Evolutionary conservation across 2,113 vertebrate species (phyloP).

Genomic region (Urocynchramus pylzowi): DNA sequence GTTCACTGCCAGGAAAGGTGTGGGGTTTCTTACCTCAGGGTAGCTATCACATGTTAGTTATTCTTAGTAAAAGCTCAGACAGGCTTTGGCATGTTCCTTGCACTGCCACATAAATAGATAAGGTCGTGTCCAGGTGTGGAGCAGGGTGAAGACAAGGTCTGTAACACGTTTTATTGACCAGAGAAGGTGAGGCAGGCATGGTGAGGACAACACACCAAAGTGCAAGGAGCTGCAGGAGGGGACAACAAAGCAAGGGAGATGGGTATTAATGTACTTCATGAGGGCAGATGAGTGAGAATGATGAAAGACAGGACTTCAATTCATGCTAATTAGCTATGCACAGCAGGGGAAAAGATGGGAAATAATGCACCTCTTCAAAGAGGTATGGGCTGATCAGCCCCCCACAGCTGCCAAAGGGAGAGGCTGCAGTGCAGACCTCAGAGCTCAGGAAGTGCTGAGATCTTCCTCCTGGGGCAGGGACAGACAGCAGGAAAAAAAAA

Average conservation of each 20-base stretch:
- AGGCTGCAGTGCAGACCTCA: not conserved
- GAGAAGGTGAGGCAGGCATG: not conserved
- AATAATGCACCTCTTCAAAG: not conserved
- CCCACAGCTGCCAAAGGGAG: not conserved
- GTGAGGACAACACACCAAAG: not conserved
- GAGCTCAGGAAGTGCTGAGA: not conserved
- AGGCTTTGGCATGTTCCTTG: not conserved
- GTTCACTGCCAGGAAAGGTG: not conserved
- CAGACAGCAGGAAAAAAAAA: not conserved
- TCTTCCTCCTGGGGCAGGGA: not conserved
- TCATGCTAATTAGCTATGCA: not conserved
- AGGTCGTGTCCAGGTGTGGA: not conserved
- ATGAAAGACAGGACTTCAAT: not conserved
- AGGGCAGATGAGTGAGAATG: not conserved
- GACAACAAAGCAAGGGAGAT: not conserved
- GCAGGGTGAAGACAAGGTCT: not conserved
- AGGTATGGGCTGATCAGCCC: not conserved
- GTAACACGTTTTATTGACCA: accelerated
- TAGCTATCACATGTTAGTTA: not conserved
- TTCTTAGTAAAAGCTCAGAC: not conserved
- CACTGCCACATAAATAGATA: not conserved
- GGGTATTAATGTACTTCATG: not conserved
- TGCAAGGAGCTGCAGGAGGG: not conserved
- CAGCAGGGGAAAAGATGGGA: accelerated
- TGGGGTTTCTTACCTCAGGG: not conserved